Evolutionary conservation across 2,888 invertebrate species (phyloP).

Genomic region (Eupithecia subumbrata): DNA sequence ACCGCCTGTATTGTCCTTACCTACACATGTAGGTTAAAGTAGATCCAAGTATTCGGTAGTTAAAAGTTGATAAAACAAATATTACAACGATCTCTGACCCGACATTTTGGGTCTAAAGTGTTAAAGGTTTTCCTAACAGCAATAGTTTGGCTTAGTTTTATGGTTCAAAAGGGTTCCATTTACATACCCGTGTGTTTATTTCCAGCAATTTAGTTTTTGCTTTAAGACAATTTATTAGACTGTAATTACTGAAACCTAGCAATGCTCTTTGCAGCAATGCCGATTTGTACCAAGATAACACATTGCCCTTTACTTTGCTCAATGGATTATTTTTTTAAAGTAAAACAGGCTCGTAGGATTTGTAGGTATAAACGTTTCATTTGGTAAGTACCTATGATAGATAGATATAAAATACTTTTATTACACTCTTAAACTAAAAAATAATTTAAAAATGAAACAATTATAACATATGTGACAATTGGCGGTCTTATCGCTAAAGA

Average conservation of each 20-base stretch:
- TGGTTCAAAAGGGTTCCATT: slow-evolving; percentile 65
- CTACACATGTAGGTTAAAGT: no score
- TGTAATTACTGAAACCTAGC: not conserved
- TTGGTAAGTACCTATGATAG: not conserved
- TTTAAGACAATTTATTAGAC: not conserved
- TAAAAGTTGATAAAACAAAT: slow-evolving; percentile 42
- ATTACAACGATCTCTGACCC: slow-evolving; percentile 51
- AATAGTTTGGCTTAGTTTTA: slow-evolving; percentile 72
- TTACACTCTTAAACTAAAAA: no score
- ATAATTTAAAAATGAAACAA: no score
- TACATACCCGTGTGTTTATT: slow-evolving; percentile 46
- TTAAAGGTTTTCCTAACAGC: slow-evolving; percentile 61
- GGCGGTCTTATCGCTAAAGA: no score
- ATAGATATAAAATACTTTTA: no score
- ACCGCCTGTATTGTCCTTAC: no score
- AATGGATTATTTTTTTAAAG: no score
- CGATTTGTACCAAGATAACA: not conserved
- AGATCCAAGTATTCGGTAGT: not conserved
- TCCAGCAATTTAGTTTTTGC: slow-evolving; percentile 59
- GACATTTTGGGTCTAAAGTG: slow-evolving; percentile 53
- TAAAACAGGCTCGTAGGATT: no score
- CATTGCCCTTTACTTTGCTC: no score
- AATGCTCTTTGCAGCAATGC: not conserved
- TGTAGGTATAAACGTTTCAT: not conserved
- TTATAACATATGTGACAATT: no score